Percentiles rank a stretch among this genome's conserved stretches.
Conservation (phyloP, 2,113 vertebrate species). For the Machaerirhynchus nigripectus region DNA sequence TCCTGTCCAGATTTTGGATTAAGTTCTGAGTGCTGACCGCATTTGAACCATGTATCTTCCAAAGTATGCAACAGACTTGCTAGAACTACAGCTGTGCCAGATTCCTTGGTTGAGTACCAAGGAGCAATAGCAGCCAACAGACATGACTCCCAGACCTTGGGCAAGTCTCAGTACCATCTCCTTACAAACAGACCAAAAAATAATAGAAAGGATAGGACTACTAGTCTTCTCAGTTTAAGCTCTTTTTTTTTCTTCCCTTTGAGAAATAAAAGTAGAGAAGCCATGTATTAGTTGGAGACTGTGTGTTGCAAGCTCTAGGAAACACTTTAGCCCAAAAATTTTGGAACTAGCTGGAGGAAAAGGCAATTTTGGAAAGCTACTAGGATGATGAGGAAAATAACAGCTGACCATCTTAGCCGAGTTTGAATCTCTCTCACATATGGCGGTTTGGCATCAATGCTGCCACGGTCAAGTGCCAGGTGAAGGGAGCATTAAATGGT, state of each 20-base stretch:
- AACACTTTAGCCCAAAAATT: not conserved
- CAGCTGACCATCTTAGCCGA: not conserved
- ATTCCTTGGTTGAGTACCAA: not conserved
- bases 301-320: not conserved
- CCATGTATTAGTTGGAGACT: not conserved
- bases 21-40: not conserved
- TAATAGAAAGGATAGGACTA: not conserved
- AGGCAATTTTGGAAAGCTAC: not conserved
- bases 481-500: not conserved
- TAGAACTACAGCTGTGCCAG: not conserved
- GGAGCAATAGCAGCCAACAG: not conserved
- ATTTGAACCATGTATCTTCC: not conserved
- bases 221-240: not conserved
- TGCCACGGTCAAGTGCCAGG: not conserved
- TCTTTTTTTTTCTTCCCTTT: not conserved
- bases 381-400: not conserved
- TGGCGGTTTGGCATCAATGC: not conserved
- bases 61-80: not conserved
- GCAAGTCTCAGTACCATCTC: not conserved
- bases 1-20: not conserved
- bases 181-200: not conserved
- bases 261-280: not conserved
- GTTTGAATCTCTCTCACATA: not conserved
- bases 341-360: not conserved
- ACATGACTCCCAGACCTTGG: not conserved